Percentiles rank a stretch among this genome's conserved stretches.
These are phyloP conservation scores for Prorops nasuta DNA, from an alignment of 1,140 invertebrate species.

Conservation along the genomic window DNA sequence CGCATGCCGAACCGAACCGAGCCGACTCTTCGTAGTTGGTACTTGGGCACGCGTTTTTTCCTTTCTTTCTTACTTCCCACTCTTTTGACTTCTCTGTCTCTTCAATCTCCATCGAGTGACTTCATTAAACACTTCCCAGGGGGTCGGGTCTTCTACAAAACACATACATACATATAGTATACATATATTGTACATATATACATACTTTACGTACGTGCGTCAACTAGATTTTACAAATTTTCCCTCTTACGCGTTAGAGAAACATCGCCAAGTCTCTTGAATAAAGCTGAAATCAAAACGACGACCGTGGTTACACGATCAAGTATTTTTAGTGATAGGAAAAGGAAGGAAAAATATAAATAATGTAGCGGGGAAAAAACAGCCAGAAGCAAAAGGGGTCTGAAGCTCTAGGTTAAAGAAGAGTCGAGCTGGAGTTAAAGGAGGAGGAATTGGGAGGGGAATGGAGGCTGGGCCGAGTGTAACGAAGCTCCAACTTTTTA, in stretches of 20 bases:
- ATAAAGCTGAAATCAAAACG: too few relatives aligned
- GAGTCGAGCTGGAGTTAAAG: conserved; percentile 15
- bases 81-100: conserved; percentile 13
- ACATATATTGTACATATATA: too few relatives aligned
- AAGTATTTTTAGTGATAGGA: too few relatives aligned
- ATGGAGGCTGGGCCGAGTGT: conserved; percentile 38
- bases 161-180: too few relatives aligned
- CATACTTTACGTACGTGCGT: neutral
- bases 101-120: conserved; percentile 3
- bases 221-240: too few relatives aligned
- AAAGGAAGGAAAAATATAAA: conserved; percentile 14
- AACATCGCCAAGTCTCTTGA: too few relatives aligned
- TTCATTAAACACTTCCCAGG: conserved; percentile 30
- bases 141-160: too few relatives aligned
- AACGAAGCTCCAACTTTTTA: conserved; percentile 58
- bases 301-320: too few relatives aligned
- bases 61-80: conserved; percentile 21
- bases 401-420: conserved; percentile 7
- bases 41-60: conserved; percentile 49
- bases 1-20: too few relatives aligned
- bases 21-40: conserved; percentile 29
- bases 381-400: conserved; percentile 28
- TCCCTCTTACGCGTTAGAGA: too few relatives aligned
- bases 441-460: conserved; percentile 6
- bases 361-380: conserved; percentile 29